Evolutionary conservation across 2,888 invertebrate species (phyloP).

Genomic region (Zygogramma bicolorata): DNA sequence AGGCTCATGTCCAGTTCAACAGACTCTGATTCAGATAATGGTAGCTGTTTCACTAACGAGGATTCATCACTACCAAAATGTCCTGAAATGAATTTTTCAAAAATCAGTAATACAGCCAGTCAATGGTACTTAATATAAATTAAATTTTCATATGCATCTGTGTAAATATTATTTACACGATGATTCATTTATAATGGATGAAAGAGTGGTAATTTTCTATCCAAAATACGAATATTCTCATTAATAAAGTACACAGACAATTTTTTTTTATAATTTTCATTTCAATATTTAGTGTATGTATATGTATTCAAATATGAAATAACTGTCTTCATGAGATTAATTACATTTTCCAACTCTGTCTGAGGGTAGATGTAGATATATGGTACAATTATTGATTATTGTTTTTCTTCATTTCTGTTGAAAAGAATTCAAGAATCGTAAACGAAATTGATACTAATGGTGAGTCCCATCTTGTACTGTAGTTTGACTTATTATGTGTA

Average conservation of each 20-base stretch:
- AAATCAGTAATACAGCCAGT: neutral
- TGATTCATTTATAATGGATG: neutral
- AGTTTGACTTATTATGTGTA: no score
- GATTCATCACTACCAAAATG: neutral
- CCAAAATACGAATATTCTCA: neutral
- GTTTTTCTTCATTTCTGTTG: neutral
- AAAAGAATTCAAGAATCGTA: neutral
- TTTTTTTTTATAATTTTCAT: neutral
- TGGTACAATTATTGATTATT: neutral
- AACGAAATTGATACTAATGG: neutral
- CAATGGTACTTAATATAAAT: neutral
- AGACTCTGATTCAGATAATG: neutral
- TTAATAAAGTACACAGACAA: neutral
- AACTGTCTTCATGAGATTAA: no score
- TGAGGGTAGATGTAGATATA: neutral
- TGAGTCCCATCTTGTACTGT: neutral
- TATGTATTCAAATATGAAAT: no score
- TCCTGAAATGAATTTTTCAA: neutral
- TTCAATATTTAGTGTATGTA: no score
- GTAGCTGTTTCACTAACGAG: neutral
- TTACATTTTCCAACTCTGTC: no score
- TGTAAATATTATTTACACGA: neutral
- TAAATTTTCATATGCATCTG: no score
- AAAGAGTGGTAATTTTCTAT: neutral
- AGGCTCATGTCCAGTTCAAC: neutral